phyloP scores from a whole-genome alignment of 2,888 invertebrate genomes.

The Nephrocerus scutellatus region DNA sequence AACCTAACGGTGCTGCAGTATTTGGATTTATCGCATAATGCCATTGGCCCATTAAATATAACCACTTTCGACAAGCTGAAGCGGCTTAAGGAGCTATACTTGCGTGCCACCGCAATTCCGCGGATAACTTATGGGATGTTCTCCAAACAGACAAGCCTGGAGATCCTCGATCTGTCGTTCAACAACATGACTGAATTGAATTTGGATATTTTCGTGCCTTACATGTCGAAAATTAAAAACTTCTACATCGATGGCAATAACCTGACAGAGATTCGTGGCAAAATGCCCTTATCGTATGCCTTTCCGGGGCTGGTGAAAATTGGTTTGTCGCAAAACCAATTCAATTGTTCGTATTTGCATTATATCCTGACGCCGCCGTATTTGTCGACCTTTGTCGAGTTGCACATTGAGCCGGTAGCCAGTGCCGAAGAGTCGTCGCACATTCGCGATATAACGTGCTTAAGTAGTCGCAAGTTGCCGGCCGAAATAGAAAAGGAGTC shows the following conservation, averaged over 20 bases:
- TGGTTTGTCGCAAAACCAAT: slow-evolving; percentile 40
- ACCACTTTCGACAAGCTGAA: slow-evolving; percentile 42
- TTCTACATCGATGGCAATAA: slow-evolving; percentile 42
- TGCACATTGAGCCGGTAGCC: slow-evolving; percentile 39
- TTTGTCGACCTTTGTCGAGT: slow-evolving; percentile 30
- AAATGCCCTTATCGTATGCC: slow-evolving; percentile 34
- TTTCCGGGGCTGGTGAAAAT: slow-evolving; percentile 38
- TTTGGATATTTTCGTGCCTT: slow-evolving; percentile 43
- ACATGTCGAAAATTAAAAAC: slow-evolving; percentile 36
- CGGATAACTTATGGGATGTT: slow-evolving; percentile 44
- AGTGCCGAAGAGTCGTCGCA: slow-evolving; percentile 37
- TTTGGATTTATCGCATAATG: slow-evolving; percentile 41
- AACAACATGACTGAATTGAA: slow-evolving; percentile 50
- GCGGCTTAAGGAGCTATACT: slow-evolving; percentile 34
- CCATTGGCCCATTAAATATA: slow-evolving; percentile 39
- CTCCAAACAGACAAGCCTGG: slow-evolving; percentile 44
- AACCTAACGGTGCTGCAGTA: slow-evolving; percentile 33
- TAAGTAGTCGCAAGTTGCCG: slow-evolving; percentile 22
- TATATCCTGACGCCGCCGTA: slow-evolving; percentile 38
- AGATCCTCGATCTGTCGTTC: slow-evolving; percentile 50
- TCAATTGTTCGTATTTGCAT: slow-evolving; percentile 44
- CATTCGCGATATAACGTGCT: slow-evolving; percentile 42
- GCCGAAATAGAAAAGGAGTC: slow-evolving; percentile 13
- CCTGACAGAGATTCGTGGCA: slow-evolving; percentile 38
- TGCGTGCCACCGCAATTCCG: slow-evolving; percentile 34